Base-by-base conservation (phyloP, 1,140 invertebrate genomes). In the Trichonephila clavipes region DNA sequence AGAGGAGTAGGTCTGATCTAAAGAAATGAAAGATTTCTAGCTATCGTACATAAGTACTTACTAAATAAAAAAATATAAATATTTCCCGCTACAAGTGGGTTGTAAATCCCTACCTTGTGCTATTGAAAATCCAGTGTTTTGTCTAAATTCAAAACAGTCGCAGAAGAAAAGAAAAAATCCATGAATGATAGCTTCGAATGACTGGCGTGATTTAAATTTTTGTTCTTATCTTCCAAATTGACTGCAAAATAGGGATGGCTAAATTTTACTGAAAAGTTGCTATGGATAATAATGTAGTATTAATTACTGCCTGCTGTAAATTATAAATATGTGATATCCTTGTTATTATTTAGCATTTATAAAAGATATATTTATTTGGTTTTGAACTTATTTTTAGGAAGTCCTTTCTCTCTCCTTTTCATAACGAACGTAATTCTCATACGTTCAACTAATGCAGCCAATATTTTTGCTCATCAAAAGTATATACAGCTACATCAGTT, bases 91-190 rank as follows among this genome's bases (percentile, higher is more conserved):
- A 16, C 24, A 28, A 5, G 69, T 28, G 16, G 69, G 16, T 40
- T 64, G 21, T 64, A 16, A 72, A 72, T 28, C n/a, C 28, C 10
- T 28, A 16, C 14, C 14, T 12, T 5, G 10, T 34, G 28, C n/a
- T 14, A n/a, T 28, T 12, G 69, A 34, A 72, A 72, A 72, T 72
- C 8, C 28, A 28, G 24, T 72, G 28, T 72, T 72, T 72, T 34
- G 69, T 72, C 69, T 40, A 72, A 72, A 72, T 72, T 72, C 24
- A 28, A 72, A 72, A 72, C 4, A 19, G 16, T 21, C 16, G 62
- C 5, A 77, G 95, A 59, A 64, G 64, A 8, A 88, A 24, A 28
- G 28, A 21, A 19, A 66, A 66, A 66, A 66, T 21, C 8, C 64
- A n/a, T 66, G 64, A n/a, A n/a, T n/a, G 0, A n/a, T 66, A 66